These are phyloP conservation scores for Nymphicus hollandicus DNA, from an alignment of 2,113 vertebrate species.

Conservation along the genomic window DNA sequence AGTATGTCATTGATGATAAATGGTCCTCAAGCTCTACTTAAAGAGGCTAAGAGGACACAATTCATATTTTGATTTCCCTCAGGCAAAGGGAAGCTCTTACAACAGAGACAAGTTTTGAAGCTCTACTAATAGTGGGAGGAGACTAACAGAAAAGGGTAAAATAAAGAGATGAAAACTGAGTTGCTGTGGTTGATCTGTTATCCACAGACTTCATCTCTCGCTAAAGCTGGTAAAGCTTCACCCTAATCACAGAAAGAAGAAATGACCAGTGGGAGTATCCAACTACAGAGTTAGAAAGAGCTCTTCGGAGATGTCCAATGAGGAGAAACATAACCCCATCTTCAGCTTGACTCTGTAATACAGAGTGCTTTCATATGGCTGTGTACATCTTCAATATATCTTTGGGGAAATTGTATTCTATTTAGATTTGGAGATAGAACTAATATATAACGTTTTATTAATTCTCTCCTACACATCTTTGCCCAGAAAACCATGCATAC, in stretches of 20 bases:
- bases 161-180: background rate
- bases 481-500: conserved; percentile 10
- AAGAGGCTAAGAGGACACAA: background rate
- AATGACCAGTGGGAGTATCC: conserved; percentile 15
- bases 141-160: background rate
- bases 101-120: background rate
- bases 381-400: background rate
- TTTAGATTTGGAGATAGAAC: conserved; percentile 52
- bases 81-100: background rate
- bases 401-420: conserved; percentile 33
- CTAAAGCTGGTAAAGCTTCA: background rate
- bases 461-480: conserved; percentile 47
- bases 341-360: background rate
- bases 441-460: conserved; percentile 58
- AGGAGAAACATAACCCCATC: background rate
- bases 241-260: background rate
- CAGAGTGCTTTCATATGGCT: background rate
- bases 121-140: background rate
- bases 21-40: background rate
- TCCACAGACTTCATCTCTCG: background rate
- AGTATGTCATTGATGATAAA: background rate
- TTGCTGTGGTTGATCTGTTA: background rate
- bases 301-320: background rate
- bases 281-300: conserved; percentile 1
- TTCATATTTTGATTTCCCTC: conserved; percentile 26